Conservation (phyloP, 2,113 vertebrate species). For the Casuarius casuarius region DNA sequence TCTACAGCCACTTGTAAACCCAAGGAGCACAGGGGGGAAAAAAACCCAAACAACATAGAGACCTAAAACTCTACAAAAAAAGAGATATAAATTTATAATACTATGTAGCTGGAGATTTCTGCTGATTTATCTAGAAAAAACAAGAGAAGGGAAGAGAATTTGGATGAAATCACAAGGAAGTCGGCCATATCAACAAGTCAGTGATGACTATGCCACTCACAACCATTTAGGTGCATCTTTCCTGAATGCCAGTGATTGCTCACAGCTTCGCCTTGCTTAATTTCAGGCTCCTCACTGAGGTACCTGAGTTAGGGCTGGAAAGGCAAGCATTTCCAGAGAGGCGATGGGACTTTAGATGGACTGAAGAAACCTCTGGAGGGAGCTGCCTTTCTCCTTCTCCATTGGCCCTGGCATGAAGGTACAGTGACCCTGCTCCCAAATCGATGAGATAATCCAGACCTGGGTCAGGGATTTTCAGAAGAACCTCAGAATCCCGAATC, state of each 20-base stretch:
- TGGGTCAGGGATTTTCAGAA: neutral
- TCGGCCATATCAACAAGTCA: neutral
- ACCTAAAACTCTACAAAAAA: neutral
- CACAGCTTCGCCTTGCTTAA: neutral
- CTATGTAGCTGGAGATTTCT: neutral
- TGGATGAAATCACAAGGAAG: neutral
- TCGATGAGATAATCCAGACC: neutral
- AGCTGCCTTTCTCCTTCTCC: neutral
- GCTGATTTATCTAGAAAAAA: neutral
- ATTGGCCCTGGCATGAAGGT: neutral
- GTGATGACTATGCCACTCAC: neutral
- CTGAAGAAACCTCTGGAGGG: neutral
- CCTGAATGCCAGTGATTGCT: neutral
- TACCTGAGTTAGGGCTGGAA: neutral
- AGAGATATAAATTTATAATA: neutral
- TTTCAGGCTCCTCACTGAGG: neutral
- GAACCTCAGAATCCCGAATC: neutral
- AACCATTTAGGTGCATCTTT: neutral
- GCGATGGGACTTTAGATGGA: accelerated
- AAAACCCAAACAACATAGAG: accelerated
- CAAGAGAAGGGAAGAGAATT: neutral
- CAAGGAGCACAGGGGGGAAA: neutral
- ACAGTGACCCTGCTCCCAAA: neutral
- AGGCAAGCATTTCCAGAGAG: neutral
- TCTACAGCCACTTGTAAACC: neutral